Evolutionary conservation across 1,140 invertebrate species (phyloP).

Genomic region (Zaprionus davidi): DNA sequence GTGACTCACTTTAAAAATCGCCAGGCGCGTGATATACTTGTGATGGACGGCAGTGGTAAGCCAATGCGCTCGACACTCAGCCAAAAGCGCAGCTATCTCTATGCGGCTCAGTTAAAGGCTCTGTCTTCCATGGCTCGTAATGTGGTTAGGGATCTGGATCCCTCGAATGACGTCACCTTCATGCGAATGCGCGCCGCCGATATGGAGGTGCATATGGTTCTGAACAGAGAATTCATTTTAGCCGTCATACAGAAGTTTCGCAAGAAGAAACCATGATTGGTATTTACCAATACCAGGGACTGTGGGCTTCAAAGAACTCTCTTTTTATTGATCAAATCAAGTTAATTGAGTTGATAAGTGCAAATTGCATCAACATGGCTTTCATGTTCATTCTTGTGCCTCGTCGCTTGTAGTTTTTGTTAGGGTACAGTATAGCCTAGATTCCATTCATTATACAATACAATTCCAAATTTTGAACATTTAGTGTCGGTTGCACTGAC

Average conservation of each 20-base stretch:
- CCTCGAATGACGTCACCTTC: slow-evolving; percentile 93
- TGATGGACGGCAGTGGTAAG: slow-evolving; percentile 45
- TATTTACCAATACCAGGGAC: too few species aligned
- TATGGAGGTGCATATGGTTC: slow-evolving; percentile 87
- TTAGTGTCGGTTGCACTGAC: not conserved
- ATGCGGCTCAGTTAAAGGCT: slow-evolving; percentile 56
- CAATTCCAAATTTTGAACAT: not conserved
- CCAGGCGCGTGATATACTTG: slow-evolving; percentile 41
- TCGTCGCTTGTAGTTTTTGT: not conserved
- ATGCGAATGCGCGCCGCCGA: slow-evolving; percentile 94
- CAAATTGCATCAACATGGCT: not conserved
- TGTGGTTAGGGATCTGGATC: slow-evolving; percentile 91
- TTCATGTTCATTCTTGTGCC: too few species aligned
- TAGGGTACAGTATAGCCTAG: not conserved
- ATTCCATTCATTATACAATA: not conserved
- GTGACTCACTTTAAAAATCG: not conserved
- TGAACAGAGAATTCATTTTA: slow-evolving; percentile 47
- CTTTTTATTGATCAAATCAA: not conserved
- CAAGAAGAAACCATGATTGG: not conserved
- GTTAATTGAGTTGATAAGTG: not conserved
- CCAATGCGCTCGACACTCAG: slow-evolving; percentile 56
- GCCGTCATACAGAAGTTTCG: slow-evolving; percentile 49
- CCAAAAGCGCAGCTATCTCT: slow-evolving; percentile 32
- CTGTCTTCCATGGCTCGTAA: slow-evolving; percentile 89
- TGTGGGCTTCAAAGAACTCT: not conserved